These are phyloP conservation scores for Melopsittacus undulatus DNA, from an alignment of 2,797 vertebrate genomes.

Conservation along the genomic window DNA sequence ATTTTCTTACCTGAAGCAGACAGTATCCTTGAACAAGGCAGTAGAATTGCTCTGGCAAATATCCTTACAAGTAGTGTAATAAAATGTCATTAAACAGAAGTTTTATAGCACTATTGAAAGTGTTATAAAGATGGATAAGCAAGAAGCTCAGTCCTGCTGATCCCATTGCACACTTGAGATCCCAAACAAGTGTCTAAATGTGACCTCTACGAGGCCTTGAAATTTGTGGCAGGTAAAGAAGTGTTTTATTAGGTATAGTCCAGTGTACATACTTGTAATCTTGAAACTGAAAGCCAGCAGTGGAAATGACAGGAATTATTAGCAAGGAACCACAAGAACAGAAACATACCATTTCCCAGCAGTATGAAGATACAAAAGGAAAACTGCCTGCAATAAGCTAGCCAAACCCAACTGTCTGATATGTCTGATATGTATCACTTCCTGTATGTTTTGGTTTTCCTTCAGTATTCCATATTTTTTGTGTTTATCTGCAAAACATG, in stretches of 20 bases:
- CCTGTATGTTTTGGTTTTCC: background rate
- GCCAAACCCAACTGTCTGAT: background rate
- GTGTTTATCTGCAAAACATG: background rate
- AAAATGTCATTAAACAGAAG: background rate
- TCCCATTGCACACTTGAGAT: background rate
- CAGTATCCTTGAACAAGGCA: background rate
- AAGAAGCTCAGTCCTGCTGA: background rate
- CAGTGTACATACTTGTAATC: background rate
- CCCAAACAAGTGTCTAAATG: rapidly evolving
- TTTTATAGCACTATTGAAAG: background rate
- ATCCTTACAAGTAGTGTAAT: background rate
- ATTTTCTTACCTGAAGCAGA: background rate
- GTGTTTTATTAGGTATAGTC: background rate
- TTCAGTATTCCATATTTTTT: background rate
- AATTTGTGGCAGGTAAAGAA: background rate
- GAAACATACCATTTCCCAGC: background rate
- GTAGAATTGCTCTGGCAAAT: background rate
- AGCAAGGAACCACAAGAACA: background rate
- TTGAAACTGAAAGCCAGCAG: background rate
- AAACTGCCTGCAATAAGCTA: background rate
- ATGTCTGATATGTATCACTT: background rate
- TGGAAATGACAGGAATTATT: background rate
- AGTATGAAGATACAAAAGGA: background rate
- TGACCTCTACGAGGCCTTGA: background rate
- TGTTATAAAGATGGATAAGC: background rate